Evolutionary conservation across 53 echinoderm and acorn worm species (phyloP).

Genomic region (Holothuria leucospilota): DNA sequence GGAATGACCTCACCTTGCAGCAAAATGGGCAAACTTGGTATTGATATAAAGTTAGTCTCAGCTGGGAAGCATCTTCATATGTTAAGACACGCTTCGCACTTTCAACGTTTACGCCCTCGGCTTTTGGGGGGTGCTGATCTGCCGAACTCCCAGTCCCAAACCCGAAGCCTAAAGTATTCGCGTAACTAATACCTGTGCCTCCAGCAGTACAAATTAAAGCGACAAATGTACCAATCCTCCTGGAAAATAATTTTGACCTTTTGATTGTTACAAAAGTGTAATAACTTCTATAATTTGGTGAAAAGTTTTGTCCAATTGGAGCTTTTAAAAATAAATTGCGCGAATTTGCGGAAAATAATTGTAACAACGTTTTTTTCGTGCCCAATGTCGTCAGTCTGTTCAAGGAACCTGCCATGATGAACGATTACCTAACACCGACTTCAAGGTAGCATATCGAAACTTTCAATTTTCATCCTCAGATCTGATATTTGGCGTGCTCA

Average conservation of each 20-base stretch:
- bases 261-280: too few relatives aligned
- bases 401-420: conserved; percentile 37
- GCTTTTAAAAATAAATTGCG: too few relatives aligned
- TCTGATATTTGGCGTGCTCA: too few relatives aligned
- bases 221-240: neutral
- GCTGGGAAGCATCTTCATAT: conserved; percentile 61
- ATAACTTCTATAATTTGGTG: too few relatives aligned
- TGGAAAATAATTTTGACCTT: neutral
- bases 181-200: conserved; percentile 33
- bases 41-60: conserved; percentile 91
- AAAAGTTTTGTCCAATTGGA: too few relatives aligned
- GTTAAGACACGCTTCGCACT: conserved; percentile 67
- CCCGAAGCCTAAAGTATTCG: conserved; percentile 26
- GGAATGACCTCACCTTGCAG: conserved; percentile 92
- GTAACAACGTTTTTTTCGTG: too few relatives aligned
- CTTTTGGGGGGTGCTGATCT: neutral
- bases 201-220: neutral
- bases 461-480: too few relatives aligned
- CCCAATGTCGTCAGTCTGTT: neutral
- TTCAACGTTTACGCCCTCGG: conserved; percentile 37
- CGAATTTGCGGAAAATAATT: too few relatives aligned
- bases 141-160: neutral
- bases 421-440: too few relatives aligned
- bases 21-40: conserved; percentile 98
- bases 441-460: too few relatives aligned